Conservation (phyloP, 2,113 vertebrate species). For the Pseudois nayaur region DNA sequence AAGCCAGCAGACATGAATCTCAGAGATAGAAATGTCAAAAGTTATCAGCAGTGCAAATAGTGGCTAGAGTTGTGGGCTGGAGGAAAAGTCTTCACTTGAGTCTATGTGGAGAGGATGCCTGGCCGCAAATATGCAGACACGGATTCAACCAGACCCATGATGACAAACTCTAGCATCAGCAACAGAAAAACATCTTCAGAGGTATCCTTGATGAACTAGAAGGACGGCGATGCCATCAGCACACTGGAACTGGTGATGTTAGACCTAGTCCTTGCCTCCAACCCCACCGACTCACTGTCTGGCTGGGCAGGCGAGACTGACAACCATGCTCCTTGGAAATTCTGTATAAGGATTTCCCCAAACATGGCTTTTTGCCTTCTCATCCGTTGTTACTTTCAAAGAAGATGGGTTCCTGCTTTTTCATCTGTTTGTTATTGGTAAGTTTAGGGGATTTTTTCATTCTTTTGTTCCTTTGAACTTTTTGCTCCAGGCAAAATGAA, state of each 20-base stretch:
- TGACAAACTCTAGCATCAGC: rapidly evolving
- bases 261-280: not conserved
- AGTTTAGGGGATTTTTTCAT: not conserved
- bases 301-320: rapidly evolving
- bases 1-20: conserved; percentile 20
- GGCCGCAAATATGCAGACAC: not conserved
- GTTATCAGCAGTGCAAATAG: not conserved
- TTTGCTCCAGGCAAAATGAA: not conserved
- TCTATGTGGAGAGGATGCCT: not conserved
- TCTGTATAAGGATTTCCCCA: rapidly evolving
- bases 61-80: not conserved
- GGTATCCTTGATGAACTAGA: rapidly evolving
- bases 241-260: rapidly evolving
- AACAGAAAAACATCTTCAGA: rapidly evolving
- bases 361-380: rapidly evolving
- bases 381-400: not conserved
- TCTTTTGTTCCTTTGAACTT: not conserved
- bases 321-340: not conserved
- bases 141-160: not conserved
- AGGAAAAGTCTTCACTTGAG: not conserved
- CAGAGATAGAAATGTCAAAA: conserved; percentile 26
- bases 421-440: not conserved
- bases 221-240: rapidly evolving
- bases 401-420: not conserved
- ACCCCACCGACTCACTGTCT: not conserved